phyloP scores from a whole-genome alignment of 92 coral and sea anemone species.

The Actinostola sp. region DNA sequence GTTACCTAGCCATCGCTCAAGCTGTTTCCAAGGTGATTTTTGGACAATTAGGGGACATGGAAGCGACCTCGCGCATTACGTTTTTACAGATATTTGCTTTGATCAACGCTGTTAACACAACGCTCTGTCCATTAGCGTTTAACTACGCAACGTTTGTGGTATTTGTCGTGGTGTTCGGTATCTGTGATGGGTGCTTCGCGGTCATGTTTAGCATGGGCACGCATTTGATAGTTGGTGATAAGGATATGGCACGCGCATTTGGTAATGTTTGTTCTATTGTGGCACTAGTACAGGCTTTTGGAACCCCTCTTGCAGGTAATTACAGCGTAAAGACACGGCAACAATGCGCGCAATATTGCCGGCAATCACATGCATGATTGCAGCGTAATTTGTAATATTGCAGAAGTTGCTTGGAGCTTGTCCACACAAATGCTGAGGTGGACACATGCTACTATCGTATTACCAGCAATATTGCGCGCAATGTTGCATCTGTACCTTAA shows the following conservation, averaged over 20 bases:
- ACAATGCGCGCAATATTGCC: no score
- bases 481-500: no score
- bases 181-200: slow-evolving; percentile 79
- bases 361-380: no score
- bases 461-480: background rate
- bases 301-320: slow-evolving; percentile 78
- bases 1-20: slow-evolving; percentile 76
- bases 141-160: slow-evolving; percentile 56
- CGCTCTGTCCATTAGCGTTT: slow-evolving; percentile 56
- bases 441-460: no score
- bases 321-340: no score
- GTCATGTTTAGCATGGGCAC: slow-evolving; percentile 86
- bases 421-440: no score
- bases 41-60: slow-evolving; percentile 67
- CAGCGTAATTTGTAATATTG: no score
- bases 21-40: slow-evolving; percentile 65
- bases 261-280: slow-evolving; percentile 71
- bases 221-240: slow-evolving; percentile 66
- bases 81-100: slow-evolving; percentile 62
- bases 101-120: slow-evolving; percentile 51
- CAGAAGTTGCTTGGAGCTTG: no score
- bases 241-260: slow-evolving; percentile 74
- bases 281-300: slow-evolving; percentile 63
- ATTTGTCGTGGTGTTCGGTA: slow-evolving; percentile 73
- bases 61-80: slow-evolving; percentile 43